These are phyloP conservation scores for Parus major DNA, from an alignment of 2,113 vertebrate species.

Conservation along the genomic window DNA sequence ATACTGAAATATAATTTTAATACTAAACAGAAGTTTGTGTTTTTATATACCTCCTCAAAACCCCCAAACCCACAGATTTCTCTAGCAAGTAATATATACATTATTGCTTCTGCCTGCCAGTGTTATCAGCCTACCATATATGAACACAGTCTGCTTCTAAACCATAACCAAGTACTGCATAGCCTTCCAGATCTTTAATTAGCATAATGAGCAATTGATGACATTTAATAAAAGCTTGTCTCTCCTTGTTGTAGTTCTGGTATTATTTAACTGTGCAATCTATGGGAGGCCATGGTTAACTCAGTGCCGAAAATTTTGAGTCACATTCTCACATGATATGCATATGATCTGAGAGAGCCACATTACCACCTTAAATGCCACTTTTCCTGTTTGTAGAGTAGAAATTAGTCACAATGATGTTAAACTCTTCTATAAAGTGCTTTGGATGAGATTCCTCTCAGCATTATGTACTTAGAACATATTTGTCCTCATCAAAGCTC, in stretches of 20 bases:
- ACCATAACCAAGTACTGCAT: neutral
- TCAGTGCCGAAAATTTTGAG: neutral
- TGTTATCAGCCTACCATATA: neutral
- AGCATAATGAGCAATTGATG: neutral
- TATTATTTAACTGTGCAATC: neutral
- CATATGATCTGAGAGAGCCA: neutral
- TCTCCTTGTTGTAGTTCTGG: neutral
- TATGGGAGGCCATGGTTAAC: neutral
- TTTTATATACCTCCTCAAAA: neutral
- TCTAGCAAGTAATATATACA: neutral
- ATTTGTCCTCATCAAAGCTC: neutral
- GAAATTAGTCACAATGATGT: neutral
- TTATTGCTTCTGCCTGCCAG: neutral
- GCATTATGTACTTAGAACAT: neutral
- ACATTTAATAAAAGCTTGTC: neutral
- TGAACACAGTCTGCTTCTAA: neutral
- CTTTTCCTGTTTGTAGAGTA: neutral
- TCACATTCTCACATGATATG: neutral
- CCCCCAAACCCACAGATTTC: neutral
- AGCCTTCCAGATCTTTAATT: constrained; percentile 4
- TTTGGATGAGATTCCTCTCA: neutral
- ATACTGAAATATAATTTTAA: neutral
- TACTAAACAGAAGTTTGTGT: neutral
- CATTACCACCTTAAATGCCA: neutral
- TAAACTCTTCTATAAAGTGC: neutral